Conservation (phyloP, 2,797 vertebrate species). For the Rhodeus uyekii region DNA sequence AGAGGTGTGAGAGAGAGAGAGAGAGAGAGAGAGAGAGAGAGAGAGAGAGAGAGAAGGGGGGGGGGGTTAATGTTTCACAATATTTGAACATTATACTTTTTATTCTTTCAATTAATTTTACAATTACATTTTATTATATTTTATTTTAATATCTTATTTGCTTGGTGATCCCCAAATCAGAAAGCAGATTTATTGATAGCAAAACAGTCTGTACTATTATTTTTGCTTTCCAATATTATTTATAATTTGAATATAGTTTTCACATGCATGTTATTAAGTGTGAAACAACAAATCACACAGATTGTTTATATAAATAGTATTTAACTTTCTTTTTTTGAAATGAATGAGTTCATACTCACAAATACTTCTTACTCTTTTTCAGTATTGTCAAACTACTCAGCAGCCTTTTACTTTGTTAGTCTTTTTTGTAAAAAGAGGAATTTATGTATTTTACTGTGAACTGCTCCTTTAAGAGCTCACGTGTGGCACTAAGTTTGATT, state of each 20-base stretch:
- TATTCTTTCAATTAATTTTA: too few species aligned
- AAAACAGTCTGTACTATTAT: too few species aligned
- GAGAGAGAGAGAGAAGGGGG: too few species aligned
- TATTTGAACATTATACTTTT: too few species aligned
- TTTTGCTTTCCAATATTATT: not conserved
- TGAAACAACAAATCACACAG: not conserved
- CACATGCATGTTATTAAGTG: not conserved
- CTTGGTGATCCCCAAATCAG: not conserved
- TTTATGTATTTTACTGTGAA: constrained; percentile 12
- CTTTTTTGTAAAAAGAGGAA: not conserved
- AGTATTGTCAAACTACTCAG: not conserved
- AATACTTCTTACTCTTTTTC: not conserved
- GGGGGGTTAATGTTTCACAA: too few species aligned
- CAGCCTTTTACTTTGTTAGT: not conserved
- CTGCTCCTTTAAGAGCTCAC: constrained; percentile 35
- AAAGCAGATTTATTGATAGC: not conserved
- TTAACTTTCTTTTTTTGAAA: not conserved
- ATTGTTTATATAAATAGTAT: not conserved
- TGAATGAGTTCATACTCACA: not conserved
- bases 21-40: too few species aligned
- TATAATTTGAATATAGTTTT: not conserved
- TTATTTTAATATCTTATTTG: not conserved
- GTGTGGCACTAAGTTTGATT: constrained; percentile 38
- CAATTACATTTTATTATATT: not conserved
- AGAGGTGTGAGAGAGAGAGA: too few species aligned